Evolutionary conservation across 2,113 vertebrate species (phyloP).

Genomic region (Pithys albifrons): DNA sequence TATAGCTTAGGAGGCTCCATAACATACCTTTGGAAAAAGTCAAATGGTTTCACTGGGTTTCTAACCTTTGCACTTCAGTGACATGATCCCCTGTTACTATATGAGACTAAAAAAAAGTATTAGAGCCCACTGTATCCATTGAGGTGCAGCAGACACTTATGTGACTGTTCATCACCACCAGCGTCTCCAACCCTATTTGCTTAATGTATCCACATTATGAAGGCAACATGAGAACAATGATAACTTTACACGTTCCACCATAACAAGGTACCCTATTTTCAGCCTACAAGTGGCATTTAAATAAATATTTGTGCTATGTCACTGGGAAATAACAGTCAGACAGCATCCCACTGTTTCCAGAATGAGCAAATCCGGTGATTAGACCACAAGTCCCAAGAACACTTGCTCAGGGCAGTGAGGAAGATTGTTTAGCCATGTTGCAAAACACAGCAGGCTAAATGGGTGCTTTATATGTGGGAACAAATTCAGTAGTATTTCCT

Average conservation of each 20-base stretch:
- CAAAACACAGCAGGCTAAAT: background rate
- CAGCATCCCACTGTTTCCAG: constrained; percentile 17
- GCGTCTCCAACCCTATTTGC: constrained; percentile 2
- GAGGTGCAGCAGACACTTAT: background rate
- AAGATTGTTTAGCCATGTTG: background rate
- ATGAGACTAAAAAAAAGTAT: background rate
- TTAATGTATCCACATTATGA: background rate
- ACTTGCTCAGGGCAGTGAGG: background rate
- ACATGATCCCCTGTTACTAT: background rate
- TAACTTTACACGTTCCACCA: background rate
- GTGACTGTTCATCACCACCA: background rate
- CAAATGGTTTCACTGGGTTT: background rate
- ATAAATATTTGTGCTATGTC: constrained; percentile 46
- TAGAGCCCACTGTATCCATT: background rate
- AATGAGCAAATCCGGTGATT: background rate
- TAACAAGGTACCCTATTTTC: constrained; percentile 28
- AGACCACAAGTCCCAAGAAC: background rate
- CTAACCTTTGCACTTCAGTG: constrained; percentile 38
- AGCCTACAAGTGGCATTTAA: background rate
- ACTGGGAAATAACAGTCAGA: constrained; percentile 33
- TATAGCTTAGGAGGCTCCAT: constrained; percentile 38
- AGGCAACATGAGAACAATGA: background rate
- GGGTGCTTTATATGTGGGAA: background rate
- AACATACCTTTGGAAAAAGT: constrained; percentile 46
- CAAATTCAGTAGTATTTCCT: background rate